A percentile compares a stretch with the other conserved stretches of the same genome.
Conservation (phyloP, 2,797 vertebrate genomes). For the Molossus molossus region DNA sequence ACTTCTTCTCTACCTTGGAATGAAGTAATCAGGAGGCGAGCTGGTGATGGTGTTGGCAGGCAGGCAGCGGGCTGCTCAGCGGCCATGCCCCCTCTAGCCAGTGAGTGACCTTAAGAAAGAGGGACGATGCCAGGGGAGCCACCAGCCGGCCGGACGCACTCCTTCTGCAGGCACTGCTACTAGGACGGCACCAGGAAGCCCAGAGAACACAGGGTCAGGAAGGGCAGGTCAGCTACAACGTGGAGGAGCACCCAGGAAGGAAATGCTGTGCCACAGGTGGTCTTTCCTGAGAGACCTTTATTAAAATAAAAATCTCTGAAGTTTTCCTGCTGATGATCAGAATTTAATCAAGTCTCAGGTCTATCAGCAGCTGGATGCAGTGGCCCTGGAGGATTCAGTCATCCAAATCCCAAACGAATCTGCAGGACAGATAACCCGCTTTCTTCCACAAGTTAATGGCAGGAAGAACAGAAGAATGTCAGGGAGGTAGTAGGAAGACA, state of each 20-base stretch:
- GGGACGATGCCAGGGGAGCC: background rate
- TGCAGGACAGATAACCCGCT: background rate
- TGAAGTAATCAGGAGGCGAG: background rate
- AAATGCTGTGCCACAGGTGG: background rate
- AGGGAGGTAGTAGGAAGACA: background rate
- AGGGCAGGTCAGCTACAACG: background rate
- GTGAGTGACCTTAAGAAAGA: background rate
- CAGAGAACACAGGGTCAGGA: background rate
- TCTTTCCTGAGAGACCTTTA: constrained; percentile 37
- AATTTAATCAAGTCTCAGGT: background rate
- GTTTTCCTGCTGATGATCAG: background rate
- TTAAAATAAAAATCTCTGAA: background rate
- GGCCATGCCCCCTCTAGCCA: too few species aligned
- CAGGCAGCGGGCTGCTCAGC: background rate
- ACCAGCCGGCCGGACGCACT: background rate
- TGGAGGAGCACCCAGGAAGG: background rate
- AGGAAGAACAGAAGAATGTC: background rate
- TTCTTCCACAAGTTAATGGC: background rate
- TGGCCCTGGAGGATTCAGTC: background rate
- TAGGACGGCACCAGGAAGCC: background rate
- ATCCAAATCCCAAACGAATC: background rate
- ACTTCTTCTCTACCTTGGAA: background rate
- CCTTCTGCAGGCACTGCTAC: background rate
- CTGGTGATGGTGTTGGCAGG: background rate
- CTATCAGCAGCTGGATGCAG: background rate